These are phyloP conservation scores for Rhinolophus sinicus DNA, from an alignment of 2,113 vertebrate genomes.

Conservation along the genomic window DNA sequence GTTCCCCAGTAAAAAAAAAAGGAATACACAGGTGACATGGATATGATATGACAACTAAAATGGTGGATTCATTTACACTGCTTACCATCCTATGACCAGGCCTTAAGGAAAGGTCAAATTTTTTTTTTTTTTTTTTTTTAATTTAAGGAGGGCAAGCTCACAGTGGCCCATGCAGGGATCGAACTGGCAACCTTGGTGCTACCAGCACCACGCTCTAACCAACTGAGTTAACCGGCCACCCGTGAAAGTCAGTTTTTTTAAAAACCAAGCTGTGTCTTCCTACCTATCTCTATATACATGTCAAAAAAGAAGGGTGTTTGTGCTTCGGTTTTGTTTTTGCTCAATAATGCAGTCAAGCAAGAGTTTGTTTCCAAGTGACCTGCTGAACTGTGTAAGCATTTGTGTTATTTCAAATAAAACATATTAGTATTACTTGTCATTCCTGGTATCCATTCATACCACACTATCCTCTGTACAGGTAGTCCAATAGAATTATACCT, in stretches of 20 bases:
- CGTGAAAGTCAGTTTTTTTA: constrained; percentile 65
- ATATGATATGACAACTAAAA: constrained; percentile 53
- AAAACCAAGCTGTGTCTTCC: constrained; percentile 75
- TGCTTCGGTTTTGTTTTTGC: constrained; percentile 63
- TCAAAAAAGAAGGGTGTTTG: constrained; percentile 39
- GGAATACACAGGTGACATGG: constrained; percentile 45
- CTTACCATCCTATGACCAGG: constrained; percentile 73
- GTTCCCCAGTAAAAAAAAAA: too few species aligned
- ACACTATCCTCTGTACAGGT: constrained; percentile 71
- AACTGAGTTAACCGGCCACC: too few species aligned
- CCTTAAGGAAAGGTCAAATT: background rate
- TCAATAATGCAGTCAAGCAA: constrained; percentile 58
- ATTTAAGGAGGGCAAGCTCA: too few species aligned
- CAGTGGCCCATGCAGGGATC: too few species aligned
- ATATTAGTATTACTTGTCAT: constrained; percentile 83
- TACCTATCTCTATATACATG: constrained; percentile 61
- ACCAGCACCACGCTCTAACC: too few species aligned
- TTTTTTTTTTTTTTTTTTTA: too few species aligned
- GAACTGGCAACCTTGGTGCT: too few species aligned
- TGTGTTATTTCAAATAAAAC: constrained; percentile 81
- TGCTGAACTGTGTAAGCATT: constrained; percentile 71
- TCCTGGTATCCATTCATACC: constrained; percentile 69
- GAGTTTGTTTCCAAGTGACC: constrained; percentile 62
- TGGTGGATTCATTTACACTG: constrained; percentile 70
- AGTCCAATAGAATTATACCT: constrained; percentile 77